phyloP scores from a whole-genome alignment of 2,797 vertebrate species.

The Lagorchestes hirsutus region DNA sequence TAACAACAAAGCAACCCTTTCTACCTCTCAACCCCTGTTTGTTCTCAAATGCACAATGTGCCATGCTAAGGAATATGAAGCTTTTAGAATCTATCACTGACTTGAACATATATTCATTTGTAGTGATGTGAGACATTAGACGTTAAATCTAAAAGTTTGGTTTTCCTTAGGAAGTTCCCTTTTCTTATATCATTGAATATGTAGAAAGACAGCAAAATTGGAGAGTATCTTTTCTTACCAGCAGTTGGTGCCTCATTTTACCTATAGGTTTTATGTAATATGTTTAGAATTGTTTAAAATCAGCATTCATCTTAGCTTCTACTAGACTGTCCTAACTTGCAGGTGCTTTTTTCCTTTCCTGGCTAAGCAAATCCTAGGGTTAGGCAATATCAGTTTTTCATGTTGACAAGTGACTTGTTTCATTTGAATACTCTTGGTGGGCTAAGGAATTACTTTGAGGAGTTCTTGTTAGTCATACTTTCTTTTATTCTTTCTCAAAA shows the following conservation, averaged over 20 bases:
- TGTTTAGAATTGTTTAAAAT: rapidly evolving
- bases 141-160: rapidly evolving
- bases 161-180: rapidly evolving
- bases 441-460: neutral
- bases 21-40: rapidly evolving
- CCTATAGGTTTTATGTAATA: neutral
- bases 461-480: neutral
- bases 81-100: rapidly evolving
- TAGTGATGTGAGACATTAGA: neutral
- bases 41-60: rapidly evolving
- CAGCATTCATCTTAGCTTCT: rapidly evolving
- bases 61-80: rapidly evolving
- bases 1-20: rapidly evolving
- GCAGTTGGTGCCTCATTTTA: rapidly evolving
- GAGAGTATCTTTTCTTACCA: neutral
- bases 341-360: rapidly evolving
- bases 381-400: rapidly evolving
- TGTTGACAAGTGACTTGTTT: neutral
- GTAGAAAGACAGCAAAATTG: neutral
- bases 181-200: rapidly evolving
- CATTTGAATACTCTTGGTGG: neutral
- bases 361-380: neutral
- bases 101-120: neutral
- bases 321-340: rapidly evolving
- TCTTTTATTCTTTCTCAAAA: neutral